Base-by-base conservation (phyloP, 2,797 vertebrate genomes). In the Ptychadena robeensis region DNA sequence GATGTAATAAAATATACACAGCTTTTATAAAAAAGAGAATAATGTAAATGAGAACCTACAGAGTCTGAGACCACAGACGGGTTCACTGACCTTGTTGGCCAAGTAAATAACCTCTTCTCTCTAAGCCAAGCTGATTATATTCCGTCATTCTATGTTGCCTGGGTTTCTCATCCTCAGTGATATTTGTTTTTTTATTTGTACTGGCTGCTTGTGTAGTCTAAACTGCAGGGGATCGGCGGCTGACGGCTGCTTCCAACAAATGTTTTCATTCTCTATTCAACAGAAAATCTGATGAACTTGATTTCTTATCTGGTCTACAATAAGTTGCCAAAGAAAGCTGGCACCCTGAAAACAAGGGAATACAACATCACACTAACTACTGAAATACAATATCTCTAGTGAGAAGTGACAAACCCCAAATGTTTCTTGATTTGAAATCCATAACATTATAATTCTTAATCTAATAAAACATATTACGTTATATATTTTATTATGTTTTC, bases 321-420 rank as follows among this genome's bases (percentile, higher is more conserved):
- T 31, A 27, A 65, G 30, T 11, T 72, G 74, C 74, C 82, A 79
- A 79, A 18, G 12, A 79, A 63, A 74, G 32, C 80, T 68, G 65
- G 12, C 32, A n/a, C 48, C 40, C 8, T 79, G 76, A 32, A 53
- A 67, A 79, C 65, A 25, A 68, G 31, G 3, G 22, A 37, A 37
- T 25, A 63, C 27, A 22, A 63, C 38, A 63, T 15, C 15, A 27
- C 53, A 61, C 31, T 11, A 3, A 31, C 57, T 34, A 12, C 53
- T 70, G 34, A 44, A 44, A 44, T 12, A 44, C 18, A 44, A 44
- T 18, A 4, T 11, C 14, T 59, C n/a, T n/a, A 57, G 35, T 59
- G 35, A 78, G 12, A 31, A 57, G 35, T 59, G 35, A 78, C 40
- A 12, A 40, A 15, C 11, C 12, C n/a, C n/a, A n/a, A 40, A 40